These are phyloP conservation scores for Dryococelus australis DNA, from an alignment of 2,888 invertebrate genomes.

Conservation along the genomic window DNA sequence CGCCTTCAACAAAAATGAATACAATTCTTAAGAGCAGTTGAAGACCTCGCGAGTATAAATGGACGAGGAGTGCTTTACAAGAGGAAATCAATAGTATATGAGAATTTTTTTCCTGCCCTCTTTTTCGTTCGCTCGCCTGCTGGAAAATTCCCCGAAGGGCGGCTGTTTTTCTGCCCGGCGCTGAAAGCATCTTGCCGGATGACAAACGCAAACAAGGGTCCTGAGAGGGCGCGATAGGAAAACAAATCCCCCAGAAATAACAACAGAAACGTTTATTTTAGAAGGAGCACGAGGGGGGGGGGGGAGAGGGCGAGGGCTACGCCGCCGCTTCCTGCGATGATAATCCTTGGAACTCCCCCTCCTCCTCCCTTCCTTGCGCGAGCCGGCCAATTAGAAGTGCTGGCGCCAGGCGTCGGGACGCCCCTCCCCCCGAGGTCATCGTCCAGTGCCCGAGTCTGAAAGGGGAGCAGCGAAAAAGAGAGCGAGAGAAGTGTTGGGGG, in stretches of 20 bases:
- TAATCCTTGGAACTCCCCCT: not conserved
- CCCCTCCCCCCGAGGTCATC: not conserved
- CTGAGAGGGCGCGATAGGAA: not conserved
- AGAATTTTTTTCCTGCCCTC: not conserved
- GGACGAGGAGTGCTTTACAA: not conserved
- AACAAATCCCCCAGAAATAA: not conserved
- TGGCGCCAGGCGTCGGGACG: constrained; percentile 10
- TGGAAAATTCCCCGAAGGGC: not conserved
- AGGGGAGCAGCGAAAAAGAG: not conserved
- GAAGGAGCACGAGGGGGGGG: not conserved
- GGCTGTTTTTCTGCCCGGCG: constrained; percentile 3
- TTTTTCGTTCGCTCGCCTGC: not conserved
- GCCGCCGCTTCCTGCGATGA: not conserved
- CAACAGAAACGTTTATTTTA: constrained; percentile 9
- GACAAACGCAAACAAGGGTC: constrained; percentile 1
- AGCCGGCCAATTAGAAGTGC: not conserved
- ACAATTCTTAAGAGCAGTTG: no score
- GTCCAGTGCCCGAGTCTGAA: not conserved
- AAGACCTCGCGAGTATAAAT: no score
- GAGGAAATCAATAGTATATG: not conserved
- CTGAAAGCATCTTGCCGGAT: not conserved
- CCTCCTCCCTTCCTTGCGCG: not conserved
- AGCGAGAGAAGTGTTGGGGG: no score
- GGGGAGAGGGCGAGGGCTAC: not conserved
- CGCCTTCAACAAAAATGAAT: no score